Conservation (phyloP, 2,888 invertebrate genomes). For the Agriopis leucophaearia region DNA sequence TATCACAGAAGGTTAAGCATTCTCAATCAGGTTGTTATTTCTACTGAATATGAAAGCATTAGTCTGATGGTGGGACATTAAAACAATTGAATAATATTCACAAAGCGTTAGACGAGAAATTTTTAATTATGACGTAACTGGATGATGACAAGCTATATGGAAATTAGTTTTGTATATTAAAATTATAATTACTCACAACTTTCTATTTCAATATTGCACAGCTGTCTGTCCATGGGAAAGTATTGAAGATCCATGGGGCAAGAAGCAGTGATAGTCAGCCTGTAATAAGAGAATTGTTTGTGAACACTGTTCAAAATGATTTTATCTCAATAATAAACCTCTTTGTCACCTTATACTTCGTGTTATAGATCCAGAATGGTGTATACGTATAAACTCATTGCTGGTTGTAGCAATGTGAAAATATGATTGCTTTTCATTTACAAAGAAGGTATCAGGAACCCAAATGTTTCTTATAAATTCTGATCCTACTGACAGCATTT, state of each 20-base stretch:
- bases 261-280: conserved; percentile 97
- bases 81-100: conserved; percentile 23
- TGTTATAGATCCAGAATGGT: conserved; percentile 97
- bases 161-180: conserved; percentile 9
- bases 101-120: conserved; percentile 12
- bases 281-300: conserved; percentile 76
- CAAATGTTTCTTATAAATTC: conserved; percentile 99
- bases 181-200: conserved; percentile 93
- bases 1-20: conserved; percentile 7
- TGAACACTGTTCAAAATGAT: neutral
- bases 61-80: conserved; percentile 48
- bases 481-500: conserved; percentile 96
- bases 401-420: conserved; percentile 99
- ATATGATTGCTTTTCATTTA: conserved; percentile 99
- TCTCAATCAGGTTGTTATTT: conserved; percentile 40
- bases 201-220: conserved; percentile 98
- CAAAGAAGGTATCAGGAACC: conserved; percentile 99
- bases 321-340: neutral
- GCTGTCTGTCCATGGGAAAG: conserved; percentile 98
- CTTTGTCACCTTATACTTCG: conserved; percentile 94
- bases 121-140: neutral
- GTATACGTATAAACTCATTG: conserved; percentile 99
- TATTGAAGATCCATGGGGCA: conserved; percentile 98
- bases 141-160: conserved; percentile 42
- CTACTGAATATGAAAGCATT: conserved; percentile 64